Base-by-base conservation (phyloP, 2,888 invertebrate species). In the Pyrrhosoma nymphula region DNA sequence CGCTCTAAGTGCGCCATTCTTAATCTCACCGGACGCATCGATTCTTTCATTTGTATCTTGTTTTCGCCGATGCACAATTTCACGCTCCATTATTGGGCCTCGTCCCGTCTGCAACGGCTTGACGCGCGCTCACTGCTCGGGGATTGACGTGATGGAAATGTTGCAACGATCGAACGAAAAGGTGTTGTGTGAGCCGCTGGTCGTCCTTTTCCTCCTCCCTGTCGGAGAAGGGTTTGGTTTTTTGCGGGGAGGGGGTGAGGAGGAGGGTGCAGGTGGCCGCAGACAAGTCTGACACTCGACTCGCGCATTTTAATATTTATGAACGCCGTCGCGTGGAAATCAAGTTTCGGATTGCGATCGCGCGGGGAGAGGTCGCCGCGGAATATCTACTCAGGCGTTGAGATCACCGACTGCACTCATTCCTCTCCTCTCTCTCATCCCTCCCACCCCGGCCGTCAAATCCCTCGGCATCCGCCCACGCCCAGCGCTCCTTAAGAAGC, bases 301-400 rank as follows among this genome's bases (percentile, higher is more conserved):
- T 12, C 6, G 35, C 30, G 35, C 30, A 35, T 82, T 82, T 82
- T 16, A 82, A 82, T 82, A 82, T 82, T 82, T 82, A 82, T 82
- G 82, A 35, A 14, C 12, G 14, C 18, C 82, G 82, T 35, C 30
- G 30, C 30, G 82, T 35, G 82, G 30, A 82, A 82, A 35, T 82
- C 30, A 82, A 82, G 82, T 35, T 16, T 35, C 82, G 82, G 82
- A 30, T 82, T 35, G 82, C 82, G 35, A 82, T 82, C 35, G 82
- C 69, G 20, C 69, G 69, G 47, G 47, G 47, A 69, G 69, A 10
- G n/a, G 69, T 10, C 26, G 69, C 47, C 47, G 60, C 20, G 60
- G 82, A 23, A 35, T 82, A 82, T 82, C 82, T 18, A 35, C 82
- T n/a, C 82, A 35, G 82, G 82, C 82, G 82, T 82, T 82, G 82